Evolutionary conservation across 2,888 invertebrate species (phyloP).

Genomic region (Gymnocheta viridis): DNA sequence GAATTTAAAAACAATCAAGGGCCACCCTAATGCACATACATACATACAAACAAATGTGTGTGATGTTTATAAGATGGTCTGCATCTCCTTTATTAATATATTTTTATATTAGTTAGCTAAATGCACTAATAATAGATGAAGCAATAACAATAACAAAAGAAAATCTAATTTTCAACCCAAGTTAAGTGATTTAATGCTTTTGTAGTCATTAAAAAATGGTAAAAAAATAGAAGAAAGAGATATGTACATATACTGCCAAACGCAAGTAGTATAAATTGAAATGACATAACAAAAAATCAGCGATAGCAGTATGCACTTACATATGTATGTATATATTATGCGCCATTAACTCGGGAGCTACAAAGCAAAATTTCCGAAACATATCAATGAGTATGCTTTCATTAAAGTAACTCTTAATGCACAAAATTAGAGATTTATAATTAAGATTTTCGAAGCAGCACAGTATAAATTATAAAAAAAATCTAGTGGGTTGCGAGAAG

Average conservation of each 20-base stretch:
- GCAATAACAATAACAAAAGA: conserved; percentile 24
- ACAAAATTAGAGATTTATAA: too few relatives aligned
- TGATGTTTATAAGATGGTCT: background rate
- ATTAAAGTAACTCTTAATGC: too few relatives aligned
- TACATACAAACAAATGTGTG: background rate
- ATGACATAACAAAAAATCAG: conserved; percentile 44
- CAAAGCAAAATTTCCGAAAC: too few relatives aligned
- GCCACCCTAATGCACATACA: background rate
- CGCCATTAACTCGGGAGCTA: too few relatives aligned
- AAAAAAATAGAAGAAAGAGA: conserved; percentile 15
- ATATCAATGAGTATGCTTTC: too few relatives aligned
- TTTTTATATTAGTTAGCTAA: conserved; percentile 40
- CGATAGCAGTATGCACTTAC: background rate
- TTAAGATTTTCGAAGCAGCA: too few relatives aligned
- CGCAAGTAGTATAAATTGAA: background rate
- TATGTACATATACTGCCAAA: conserved; percentile 1
- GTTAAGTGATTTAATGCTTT: conserved; percentile 69
- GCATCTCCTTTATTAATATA: background rate
- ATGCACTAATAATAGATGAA: conserved; percentile 31
- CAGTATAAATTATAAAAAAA: too few relatives aligned
- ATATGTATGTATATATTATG: background rate
- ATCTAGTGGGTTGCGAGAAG: too few relatives aligned
- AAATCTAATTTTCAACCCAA: conserved; percentile 71
- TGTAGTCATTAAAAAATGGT: conserved; percentile 52
- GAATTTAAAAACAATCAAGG: too few relatives aligned